Conservation (phyloP, 1,140 invertebrate species). For the Medauroidea extradentata region DNA sequence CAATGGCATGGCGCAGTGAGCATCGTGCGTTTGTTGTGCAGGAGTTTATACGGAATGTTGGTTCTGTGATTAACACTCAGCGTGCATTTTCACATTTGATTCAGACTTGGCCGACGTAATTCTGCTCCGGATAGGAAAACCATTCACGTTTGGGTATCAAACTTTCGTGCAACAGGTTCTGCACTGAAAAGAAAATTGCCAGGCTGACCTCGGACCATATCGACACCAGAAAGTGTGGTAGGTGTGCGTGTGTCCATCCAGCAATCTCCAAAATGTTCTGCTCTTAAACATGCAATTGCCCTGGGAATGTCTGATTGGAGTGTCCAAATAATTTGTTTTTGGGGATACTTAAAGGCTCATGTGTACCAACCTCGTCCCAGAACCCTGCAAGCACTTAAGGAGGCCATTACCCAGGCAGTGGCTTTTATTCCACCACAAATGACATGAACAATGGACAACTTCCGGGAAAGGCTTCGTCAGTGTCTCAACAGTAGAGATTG, state of each 20-base stretch:
- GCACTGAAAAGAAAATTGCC: constrained; percentile 20
- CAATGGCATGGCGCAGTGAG: constrained; percentile 18
- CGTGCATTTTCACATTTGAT: constrained; percentile 12
- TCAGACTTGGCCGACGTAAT: constrained; percentile 14
- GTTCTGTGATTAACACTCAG: constrained; percentile 16
- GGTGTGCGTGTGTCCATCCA: background rate
- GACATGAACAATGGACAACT: too few relatives aligned
- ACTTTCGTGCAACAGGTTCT: constrained; percentile 21
- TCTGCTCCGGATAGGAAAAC: constrained; percentile 17
- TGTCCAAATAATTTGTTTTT: too few relatives aligned
- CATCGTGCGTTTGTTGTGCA: constrained; percentile 22
- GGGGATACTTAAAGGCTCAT: too few relatives aligned
- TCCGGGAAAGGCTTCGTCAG: too few relatives aligned
- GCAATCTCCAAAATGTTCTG: background rate
- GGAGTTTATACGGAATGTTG: constrained; percentile 18
- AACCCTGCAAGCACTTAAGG: too few relatives aligned
- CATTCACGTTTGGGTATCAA: constrained; percentile 13
- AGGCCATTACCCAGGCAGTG: too few relatives aligned
- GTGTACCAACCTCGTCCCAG: too few relatives aligned
- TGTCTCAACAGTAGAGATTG: too few relatives aligned
- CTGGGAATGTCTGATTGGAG: background rate
- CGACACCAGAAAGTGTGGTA: background rate
- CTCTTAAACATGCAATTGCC: background rate
- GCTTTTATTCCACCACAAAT: too few relatives aligned
- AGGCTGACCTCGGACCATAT: constrained; percentile 11